These are phyloP conservation scores for Halocynthia roretzi DNA, from an alignment of 23 tunicate species.

Conservation along the genomic window DNA sequence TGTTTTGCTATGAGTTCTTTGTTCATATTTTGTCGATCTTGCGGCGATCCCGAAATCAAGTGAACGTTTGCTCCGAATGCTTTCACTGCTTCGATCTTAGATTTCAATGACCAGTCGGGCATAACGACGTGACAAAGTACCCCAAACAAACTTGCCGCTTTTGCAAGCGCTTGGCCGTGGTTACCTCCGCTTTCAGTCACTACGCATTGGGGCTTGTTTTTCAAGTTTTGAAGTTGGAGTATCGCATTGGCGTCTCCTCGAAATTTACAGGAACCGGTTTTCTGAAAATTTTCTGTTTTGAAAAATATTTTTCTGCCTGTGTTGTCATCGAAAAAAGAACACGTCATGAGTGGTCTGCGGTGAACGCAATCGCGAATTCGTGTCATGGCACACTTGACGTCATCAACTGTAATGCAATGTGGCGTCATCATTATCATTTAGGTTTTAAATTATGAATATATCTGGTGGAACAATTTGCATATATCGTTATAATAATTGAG, in stretches of 20 bases:
- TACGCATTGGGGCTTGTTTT: background rate
- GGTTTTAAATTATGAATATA: no score
- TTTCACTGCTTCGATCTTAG: constrained; percentile 55
- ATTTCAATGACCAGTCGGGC: constrained; percentile 46
- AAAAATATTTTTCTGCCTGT: constrained; percentile 46
- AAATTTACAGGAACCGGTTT: constrained; percentile 28
- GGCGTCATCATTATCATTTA: no score
- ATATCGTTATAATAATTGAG: no score
- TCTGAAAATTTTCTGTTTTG: constrained; percentile 62
- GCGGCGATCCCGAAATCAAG: constrained; percentile 29
- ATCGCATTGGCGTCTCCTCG: constrained; percentile 26
- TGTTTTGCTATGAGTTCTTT: constrained; percentile 33
- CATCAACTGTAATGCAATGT: background rate
- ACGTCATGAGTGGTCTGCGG: constrained; percentile 44
- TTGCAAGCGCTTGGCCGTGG: constrained; percentile 54
- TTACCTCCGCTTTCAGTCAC: constrained; percentile 23
- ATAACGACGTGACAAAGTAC: constrained; percentile 48
- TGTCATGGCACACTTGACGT: constrained; percentile 20
- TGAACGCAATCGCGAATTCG: constrained; percentile 33
- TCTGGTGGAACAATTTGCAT: no score
- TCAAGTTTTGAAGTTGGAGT: background rate
- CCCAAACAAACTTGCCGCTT: constrained; percentile 49
- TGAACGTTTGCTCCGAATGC: constrained; percentile 51
- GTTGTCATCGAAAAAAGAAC: constrained; percentile 24
- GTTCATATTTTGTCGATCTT: constrained; percentile 27